phyloP scores from a whole-genome alignment of 2,888 invertebrate species.

The Philopedon plagiatum region DNA sequence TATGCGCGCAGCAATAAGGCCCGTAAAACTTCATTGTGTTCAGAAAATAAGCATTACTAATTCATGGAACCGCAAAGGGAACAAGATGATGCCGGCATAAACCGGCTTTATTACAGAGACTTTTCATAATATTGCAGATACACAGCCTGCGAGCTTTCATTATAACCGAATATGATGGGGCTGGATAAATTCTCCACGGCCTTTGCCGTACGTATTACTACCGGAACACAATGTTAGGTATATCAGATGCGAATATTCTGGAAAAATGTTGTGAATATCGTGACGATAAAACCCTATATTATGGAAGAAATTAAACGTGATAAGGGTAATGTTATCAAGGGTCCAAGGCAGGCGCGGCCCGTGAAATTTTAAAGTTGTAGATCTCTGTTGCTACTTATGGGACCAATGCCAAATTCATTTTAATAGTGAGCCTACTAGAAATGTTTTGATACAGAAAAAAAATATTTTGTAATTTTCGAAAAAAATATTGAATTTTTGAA shows the following conservation, averaged over 20 bases:
- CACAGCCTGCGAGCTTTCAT: slow-evolving; percentile 52
- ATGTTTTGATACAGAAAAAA: no score
- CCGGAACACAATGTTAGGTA: not conserved
- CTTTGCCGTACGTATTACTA: slow-evolving; percentile 5
- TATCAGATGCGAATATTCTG: not conserved
- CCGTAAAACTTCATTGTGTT: slow-evolving; percentile 53
- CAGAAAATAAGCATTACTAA: slow-evolving; percentile 63
- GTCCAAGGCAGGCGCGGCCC: no score
- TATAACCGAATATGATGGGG: slow-evolving; percentile 47
- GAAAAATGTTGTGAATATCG: not conserved
- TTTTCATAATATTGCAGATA: slow-evolving; percentile 53
- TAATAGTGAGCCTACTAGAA: no score
- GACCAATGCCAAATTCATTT: no score
- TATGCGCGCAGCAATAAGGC: slow-evolving; percentile 37
- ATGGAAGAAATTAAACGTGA: no score
- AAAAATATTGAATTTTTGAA: no score
- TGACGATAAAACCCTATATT: no score
- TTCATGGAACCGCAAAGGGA: slow-evolving; percentile 61
- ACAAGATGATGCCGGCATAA: slow-evolving; percentile 56
- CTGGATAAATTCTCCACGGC: slow-evolving; percentile 32
- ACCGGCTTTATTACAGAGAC: slow-evolving; percentile 41
- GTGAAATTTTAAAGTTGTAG: no score
- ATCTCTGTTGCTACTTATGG: no score
- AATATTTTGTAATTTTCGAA: no score
- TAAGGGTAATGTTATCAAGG: no score